Base-by-base conservation (phyloP, 2,888 invertebrate genomes). In the Heliothis peltigera region DNA sequence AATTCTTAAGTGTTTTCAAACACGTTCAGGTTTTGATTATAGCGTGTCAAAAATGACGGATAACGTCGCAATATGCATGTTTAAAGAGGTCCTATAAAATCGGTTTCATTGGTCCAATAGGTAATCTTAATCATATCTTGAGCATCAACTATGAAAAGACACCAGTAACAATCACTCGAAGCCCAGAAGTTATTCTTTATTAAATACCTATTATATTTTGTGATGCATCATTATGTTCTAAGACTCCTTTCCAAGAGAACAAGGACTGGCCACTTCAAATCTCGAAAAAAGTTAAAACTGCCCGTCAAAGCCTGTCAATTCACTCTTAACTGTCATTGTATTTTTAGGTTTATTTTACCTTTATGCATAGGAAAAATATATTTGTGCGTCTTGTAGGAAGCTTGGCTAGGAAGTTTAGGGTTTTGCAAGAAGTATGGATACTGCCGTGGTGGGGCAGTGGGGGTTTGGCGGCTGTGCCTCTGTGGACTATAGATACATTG, bases 381-480 rank as follows among this genome's bases (percentile, higher is more conserved):
- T 81, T 93, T 15, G 86, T 90, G 61, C 86, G 92, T 71, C 84
- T 84, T 8, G 73, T 94, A 75, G 89, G 91, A 48, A 71, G 76
- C 49, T 75, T 91, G 55, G 95, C 94, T 42, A 86, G 92, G 56
- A 93, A 89, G 77, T 94, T 93, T 62, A 86, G 95, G 75, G 84
- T 87, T 4, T 74, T 92, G 10, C 92, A 95, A 74, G 95, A 95
- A 77, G 86, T 88, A 79, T 95, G 94, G 92, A 88, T 94, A 43
- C 74, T 93, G 43, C 93, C 94, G 1, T 94, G 93, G 92, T 94
- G 94, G 93, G 91, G 91, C 0, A 89, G 89, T 70, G 92, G 93
- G 0, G 87, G 91, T 6, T 62, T 93, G 58, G 85, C 89, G 0
- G 75, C 91, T 10, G 88, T 88, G 4, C 94, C 94, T 0, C 82